Evolutionary conservation across 2,888 invertebrate genomes (phyloP), one percentile per base, ranked within the genome.

Genomic region (Steinernema hermaphroditum): DNA sequence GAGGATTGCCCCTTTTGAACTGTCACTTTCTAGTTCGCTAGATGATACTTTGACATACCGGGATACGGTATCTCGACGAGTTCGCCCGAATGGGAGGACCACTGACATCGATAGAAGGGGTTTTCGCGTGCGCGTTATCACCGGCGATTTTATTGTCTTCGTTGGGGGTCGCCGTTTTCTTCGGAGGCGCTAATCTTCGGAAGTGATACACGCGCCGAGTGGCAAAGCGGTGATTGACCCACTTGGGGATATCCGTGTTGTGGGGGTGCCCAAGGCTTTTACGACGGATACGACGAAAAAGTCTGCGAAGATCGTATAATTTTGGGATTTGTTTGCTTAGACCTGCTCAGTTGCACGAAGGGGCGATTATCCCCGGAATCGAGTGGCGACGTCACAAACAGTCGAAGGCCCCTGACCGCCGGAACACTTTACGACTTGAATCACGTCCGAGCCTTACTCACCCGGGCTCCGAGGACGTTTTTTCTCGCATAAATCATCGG

Each of bases 201-300:
- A 24, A 62, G 62, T 62, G 29, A 32, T 62, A 34, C 32, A 32
- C 4, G 6, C 62, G 62, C 27, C 29, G 27, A 8, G 24, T 62
- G 32, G 62, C 62, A 62, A 62, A 62, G 62, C 62, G 62, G 16
- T 9, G 62, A 62, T 62, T 62, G 32, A 62, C 32, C 62, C 32
- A 62, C 62, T 62, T 62, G 62, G 32, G 27, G 62, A 27, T 32
- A 32, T 62, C 62, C 19, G 32, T 32, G 62, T 29, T 54, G 12
- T 12, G 54, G 43, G 54, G 54, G 27, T 54, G 54, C 22, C 22
- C 24, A 54, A 22, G 54, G 54, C 22, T 54, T 24, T n/a, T n/a
- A n/a, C n/a, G 27, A 16, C 43, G 16, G 43, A 8, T 16, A 41
- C 2, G 32, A 29, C 19, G 54, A 62, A 62, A 62, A 32, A 32